Percentiles rank a stretch among this genome's conserved stretches.
phyloP scores from a whole-genome alignment of 2,113 vertebrate genomes.

The Tragelaphus imberbis region DNA sequence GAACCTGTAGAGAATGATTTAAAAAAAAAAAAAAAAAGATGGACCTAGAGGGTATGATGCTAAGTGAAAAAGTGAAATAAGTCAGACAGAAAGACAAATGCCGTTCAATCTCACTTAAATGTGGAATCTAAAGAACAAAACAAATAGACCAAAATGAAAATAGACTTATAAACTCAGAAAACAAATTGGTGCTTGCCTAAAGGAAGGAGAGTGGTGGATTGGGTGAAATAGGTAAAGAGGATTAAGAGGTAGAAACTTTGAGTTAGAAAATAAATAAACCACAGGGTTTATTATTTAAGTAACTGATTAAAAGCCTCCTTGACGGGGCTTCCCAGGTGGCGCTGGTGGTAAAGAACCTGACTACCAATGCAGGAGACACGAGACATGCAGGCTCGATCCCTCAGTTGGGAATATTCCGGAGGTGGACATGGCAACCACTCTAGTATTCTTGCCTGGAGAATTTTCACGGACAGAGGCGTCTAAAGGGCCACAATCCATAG shows the following conservation, averaged over 20 bases:
- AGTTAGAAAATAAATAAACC: not conserved
- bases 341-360: too few relatives aligned
- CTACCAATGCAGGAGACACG: too few relatives aligned
- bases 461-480: too few relatives aligned
- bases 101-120: not conserved
- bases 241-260: not conserved
- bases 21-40: not conserved
- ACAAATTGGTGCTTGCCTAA: not conserved
- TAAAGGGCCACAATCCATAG: too few relatives aligned
- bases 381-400: too few relatives aligned
- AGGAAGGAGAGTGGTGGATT: not conserved
- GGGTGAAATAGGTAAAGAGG: not conserved
- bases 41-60: not conserved
- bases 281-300: not conserved
- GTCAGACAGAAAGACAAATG: not conserved
- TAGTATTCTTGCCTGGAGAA: too few relatives aligned
- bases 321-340: too few relatives aligned
- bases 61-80: not conserved
- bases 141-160: not conserved
- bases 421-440: too few relatives aligned
- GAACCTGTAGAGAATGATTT: not conserved
- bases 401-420: too few relatives aligned
- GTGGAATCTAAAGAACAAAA: not conserved
- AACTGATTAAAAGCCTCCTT: too few relatives aligned
- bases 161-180: not conserved